A percentile compares a stretch with the other conserved stretches of the same genome.
Evolutionary conservation across 2,113 vertebrate genomes (phyloP).

Genomic region (Engraulis encrasicolus): DNA sequence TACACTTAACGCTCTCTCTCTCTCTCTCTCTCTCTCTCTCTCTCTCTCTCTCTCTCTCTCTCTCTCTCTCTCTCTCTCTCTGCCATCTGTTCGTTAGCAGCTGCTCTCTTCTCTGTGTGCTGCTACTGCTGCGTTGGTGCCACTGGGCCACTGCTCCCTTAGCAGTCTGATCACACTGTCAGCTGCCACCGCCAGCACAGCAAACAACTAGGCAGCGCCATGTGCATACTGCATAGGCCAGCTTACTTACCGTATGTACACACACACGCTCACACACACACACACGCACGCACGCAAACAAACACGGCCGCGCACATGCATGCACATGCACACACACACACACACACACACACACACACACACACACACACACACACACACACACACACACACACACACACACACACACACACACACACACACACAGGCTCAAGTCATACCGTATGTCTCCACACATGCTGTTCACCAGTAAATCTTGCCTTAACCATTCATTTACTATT

Average conservation of each 20-base stretch:
- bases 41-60: neutral
- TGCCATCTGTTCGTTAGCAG: slow-evolving; percentile 29
- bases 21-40: no score
- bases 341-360: neutral
- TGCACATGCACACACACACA: neutral
- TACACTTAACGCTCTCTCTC: neutral
- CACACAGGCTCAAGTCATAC: no score
- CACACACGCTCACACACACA: neutral
- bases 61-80: neutral
- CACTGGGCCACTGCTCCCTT: slow-evolving; percentile 8
- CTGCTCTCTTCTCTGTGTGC: slow-evolving; percentile 20
- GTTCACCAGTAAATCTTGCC: no score
- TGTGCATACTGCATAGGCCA: neutral
- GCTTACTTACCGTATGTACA: neutral
- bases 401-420: neutral
- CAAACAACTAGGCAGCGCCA: neutral
- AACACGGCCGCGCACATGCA: no score
- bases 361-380: no score
- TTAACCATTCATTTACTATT: no score
- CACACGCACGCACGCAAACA: no score
- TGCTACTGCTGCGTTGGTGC: slow-evolving; percentile 7
- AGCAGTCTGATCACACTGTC: slow-evolving; percentile 7
- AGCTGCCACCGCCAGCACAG: neutral
- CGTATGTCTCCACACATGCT: no score
- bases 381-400: neutral